phyloP scores from a whole-genome alignment of 2,797 vertebrate species.

The Chelon auratus region DNA sequence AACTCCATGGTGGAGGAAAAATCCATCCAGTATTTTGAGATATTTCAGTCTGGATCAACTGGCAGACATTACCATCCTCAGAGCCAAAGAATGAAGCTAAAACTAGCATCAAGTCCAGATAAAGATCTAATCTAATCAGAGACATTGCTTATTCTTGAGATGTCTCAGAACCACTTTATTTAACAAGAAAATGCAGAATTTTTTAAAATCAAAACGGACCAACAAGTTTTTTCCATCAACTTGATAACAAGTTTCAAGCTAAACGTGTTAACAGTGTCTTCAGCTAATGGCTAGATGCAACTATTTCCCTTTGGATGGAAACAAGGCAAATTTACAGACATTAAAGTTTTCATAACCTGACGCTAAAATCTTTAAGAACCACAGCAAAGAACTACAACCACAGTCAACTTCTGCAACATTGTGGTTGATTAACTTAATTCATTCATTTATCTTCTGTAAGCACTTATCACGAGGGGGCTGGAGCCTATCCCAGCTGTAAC shows the following conservation, averaged over 20 bases:
- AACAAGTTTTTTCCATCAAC: background rate
- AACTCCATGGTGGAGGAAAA: conserved; percentile 1
- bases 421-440: conserved; percentile 9
- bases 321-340: background rate
- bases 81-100: conserved; percentile 11
- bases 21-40: background rate
- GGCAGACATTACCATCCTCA: conserved; percentile 1
- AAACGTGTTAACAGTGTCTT: background rate
- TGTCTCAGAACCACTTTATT: background rate
- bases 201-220: background rate
- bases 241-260: background rate
- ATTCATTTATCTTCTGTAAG: no score
- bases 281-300: background rate
- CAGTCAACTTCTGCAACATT: background rate
- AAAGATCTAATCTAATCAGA: background rate
- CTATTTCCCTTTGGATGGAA: background rate
- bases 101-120: background rate
- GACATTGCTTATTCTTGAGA: conserved; percentile 14
- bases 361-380: background rate
- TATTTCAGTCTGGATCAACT: conserved; percentile 9
- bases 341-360: background rate
- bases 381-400: background rate
- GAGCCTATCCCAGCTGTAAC: no score
- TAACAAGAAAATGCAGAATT: background rate
- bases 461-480: no score